Base-by-base conservation (phyloP, 2,797 vertebrate genomes). In the Notolabrus celidotus region DNA sequence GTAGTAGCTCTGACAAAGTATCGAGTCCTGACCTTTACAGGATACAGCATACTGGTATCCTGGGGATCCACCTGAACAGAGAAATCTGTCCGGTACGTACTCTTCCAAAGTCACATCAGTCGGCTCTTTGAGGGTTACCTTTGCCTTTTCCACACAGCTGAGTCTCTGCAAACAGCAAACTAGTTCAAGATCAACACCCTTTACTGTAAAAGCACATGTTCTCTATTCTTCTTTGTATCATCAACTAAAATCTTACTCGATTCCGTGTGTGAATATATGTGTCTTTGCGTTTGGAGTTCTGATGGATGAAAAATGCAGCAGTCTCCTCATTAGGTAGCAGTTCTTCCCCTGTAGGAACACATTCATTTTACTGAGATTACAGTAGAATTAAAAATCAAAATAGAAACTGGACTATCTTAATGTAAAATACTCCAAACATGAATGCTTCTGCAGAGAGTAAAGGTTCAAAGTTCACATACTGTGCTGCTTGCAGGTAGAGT, bases 401-500 rank as follows among this genome's bases (percentile, higher is more conserved):
- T 10, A 36, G 2, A 11, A 36, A 36, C 34, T 36, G 33, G 7
- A 9, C 10, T 34, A n/a, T n/a, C 27, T 27, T 27, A 6, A 27
- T 27, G 29, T 31, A 8, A 7, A 31, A 12, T 11, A 11, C 34
- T 36, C 34, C 34, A 11, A 36, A 11, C 14, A 5, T 39, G 2
- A 52, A 57, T 38, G 29, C 2, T 10, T 23, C 14, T 34, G 19
- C 0, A 2, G 4, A 38, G 22, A 11, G 45, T 33, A 42, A 63
- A 71, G 33, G 29, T 31, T 31, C 7, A 33, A 17, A 43, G 27
- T 61, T 70, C n/a, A 75, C 94, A 67, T 89, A 97, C 96, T 86
- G 67, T 96, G 95, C 23, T 93, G 71, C 46, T 77, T 61, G 73
- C 95, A 96, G 2, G 89, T 95, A 19, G 94, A 86, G 41, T 88